Percentiles rank a stretch among this genome's conserved stretches.
phyloP scores from a whole-genome alignment of 2,888 invertebrate species.

The Slavum lentiscoides region DNA sequence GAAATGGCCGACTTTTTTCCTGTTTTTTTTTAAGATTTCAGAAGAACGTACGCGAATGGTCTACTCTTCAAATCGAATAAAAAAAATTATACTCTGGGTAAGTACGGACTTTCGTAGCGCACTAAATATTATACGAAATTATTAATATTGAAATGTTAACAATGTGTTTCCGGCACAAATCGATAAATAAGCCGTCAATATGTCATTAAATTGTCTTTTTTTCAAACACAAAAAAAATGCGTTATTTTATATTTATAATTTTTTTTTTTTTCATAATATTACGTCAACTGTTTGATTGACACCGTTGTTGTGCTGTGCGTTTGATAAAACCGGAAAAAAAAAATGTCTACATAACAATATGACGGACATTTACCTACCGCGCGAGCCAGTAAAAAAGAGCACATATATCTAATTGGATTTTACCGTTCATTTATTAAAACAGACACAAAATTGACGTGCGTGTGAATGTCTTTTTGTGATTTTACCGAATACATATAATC shows the following conservation, averaged over 20 bases:
- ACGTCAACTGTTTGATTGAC: conserved; percentile 42
- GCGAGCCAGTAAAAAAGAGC: neutral
- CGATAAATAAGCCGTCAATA: conserved; percentile 38
- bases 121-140: neutral
- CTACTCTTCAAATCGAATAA: neutral
- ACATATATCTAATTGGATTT: conserved; percentile 29
- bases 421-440: neutral
- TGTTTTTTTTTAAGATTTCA: neutral
- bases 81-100: neutral
- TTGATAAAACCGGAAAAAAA: conserved; percentile 27
- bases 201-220: conserved; percentile 34
- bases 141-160: conserved; percentile 19
- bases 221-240: conserved; percentile 27
- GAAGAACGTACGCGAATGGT: neutral
- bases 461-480: too few species aligned
- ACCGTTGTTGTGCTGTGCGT: conserved; percentile 31
- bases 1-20: too few species aligned
- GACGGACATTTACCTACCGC: conserved; percentile 6
- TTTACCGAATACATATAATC: too few species aligned
- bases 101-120: too few species aligned
- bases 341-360: neutral
- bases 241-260: neutral
- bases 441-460: neutral
- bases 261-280: neutral
- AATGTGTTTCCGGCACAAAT: neutral